Evolutionary conservation across 2,888 invertebrate species (phyloP), one percentile per base, ranked within the genome.

Genomic region (Orchestes rusci): DNA sequence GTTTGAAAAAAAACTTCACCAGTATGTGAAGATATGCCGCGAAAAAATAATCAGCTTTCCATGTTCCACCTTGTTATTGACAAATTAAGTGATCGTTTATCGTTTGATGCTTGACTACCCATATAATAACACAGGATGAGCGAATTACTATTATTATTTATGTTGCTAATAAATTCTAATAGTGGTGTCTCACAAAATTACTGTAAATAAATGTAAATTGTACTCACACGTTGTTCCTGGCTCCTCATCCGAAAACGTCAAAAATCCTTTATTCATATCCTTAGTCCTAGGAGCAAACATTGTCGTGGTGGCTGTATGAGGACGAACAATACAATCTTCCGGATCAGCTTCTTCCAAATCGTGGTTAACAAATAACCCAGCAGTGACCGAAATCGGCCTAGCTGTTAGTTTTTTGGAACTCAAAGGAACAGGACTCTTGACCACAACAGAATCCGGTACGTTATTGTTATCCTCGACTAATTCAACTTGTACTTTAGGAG

Each of bases 181-280:
- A n/a, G n/a, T n/a, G n/a, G n/a, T n/a, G n/a, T n/a, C n/a, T n/a
- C n/a, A n/a, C n/a, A n/a, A n/a, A n/a, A n/a, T n/a, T n/a, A n/a
- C n/a, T n/a, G n/a, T n/a, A n/a, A n/a, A n/a, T n/a, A n/a, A n/a
- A n/a, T n/a, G n/a, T n/a, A n/a, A n/a, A n/a, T n/a, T n/a, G 53
- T 66, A 84, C 86, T 83, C 74, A 91, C 90, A 86, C 73, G 88
- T 87, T 66, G 84, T 74, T 62, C 86, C 86, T 55, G 80, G 75
- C 69, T 84, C 82, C 72, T 88, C 84, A 65, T 87, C 88, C 61
- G 84, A 79, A 72, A 88, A 91, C 70, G 83, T 84, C 65, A 91
- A 78, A 76, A 84, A 93, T 69, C 87, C 89, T 71, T 86, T 87
- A 75, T 85, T 91, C 92, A 94, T 93, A 71, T 92, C 92, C 77